Evolutionary conservation across 2,113 vertebrate genomes (phyloP).

Genomic region (Cyanoderma ruficeps): DNA sequence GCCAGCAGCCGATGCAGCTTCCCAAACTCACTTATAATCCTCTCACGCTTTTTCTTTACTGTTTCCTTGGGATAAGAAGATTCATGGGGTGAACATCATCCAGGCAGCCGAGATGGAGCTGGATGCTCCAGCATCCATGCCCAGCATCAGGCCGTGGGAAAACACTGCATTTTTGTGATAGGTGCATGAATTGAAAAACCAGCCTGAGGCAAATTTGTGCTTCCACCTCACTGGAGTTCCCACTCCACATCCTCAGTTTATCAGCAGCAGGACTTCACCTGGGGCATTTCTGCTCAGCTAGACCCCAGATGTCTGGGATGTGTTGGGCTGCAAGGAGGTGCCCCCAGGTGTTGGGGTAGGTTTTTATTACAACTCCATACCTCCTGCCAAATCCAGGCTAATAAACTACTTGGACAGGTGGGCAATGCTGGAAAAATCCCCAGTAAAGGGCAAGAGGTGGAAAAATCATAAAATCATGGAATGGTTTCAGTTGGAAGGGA

Average conservation of each 20-base stretch:
- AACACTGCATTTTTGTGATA: not conserved
- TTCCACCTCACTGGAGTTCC: not conserved
- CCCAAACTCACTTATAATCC: conserved; percentile 34
- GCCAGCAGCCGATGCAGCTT: conserved; percentile 59
- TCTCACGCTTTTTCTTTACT: conserved; percentile 48
- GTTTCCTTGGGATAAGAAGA: conserved; percentile 8
- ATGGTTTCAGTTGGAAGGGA: not conserved
- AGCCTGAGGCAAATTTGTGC: not conserved
- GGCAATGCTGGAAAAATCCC: not conserved
- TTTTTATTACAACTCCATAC: not conserved
- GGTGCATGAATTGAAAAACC: not conserved
- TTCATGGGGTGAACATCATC: fast-evolving
- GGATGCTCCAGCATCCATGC: fast-evolving
- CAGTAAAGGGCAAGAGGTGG: not conserved
- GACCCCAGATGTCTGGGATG: not conserved
- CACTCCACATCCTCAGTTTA: fast-evolving
- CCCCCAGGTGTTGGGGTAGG: fast-evolving
- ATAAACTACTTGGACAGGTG: fast-evolving
- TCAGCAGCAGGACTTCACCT: not conserved
- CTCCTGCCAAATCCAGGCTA: not conserved
- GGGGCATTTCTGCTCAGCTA: not conserved
- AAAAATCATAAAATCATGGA: not conserved
- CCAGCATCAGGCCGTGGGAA: not conserved
- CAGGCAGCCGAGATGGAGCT: fast-evolving
- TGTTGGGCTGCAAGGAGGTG: not conserved